Base-by-base conservation (phyloP, 2,113 vertebrate species). In the Microtus richardsoni region DNA sequence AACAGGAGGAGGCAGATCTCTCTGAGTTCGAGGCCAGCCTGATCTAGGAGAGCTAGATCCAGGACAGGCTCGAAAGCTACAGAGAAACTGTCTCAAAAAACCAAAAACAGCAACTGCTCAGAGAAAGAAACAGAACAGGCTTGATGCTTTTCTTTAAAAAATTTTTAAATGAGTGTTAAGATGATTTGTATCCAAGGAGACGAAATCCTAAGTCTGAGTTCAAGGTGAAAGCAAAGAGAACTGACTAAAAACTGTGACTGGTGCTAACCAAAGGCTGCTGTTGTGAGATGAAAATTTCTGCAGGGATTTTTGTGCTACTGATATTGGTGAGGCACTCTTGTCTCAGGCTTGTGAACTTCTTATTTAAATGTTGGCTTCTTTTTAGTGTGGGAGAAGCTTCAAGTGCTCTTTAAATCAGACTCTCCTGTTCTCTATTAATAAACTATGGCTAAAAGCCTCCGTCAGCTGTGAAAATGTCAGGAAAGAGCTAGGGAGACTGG, bases 401-500 rank as follows among this genome's bases (percentile, higher is more conserved):
- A 47, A 30, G 30, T 30, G 22, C 2, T 94, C 47, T 68, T 71
- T 7, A 24, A 47, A 41, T 64, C 62, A 85, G 62, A 49, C 19
- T 10, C 14, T 44, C n/a, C 54, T 62, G 30, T 19, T 83, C 75
- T 52, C 19, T 75, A 54, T n/a, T n/a, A 52, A 21, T 17, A 62
- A 83, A 60, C 33, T 30, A n/a, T 74, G 2, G 3, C 6, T 78
- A 77, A 33, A 17, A 64, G 21, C 14, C 44, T 47, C 52, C 16
- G 10, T 33, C 30, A 28, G 30, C 26, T 39, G 4, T 39, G 33
- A 28, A 49, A 22, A 33, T 14, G 22, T 49, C 17, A 77, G 52
- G 44, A 47, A 30, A 16, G 6, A 14, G 41, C 16, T 11, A 17
- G 5, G 4, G 9, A 7, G 7, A 12, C 0, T 1, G 19, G n/a